These are phyloP conservation scores for Cheilosia vulpina DNA, from an alignment of 2,888 invertebrate species.

Conservation along the genomic window DNA sequence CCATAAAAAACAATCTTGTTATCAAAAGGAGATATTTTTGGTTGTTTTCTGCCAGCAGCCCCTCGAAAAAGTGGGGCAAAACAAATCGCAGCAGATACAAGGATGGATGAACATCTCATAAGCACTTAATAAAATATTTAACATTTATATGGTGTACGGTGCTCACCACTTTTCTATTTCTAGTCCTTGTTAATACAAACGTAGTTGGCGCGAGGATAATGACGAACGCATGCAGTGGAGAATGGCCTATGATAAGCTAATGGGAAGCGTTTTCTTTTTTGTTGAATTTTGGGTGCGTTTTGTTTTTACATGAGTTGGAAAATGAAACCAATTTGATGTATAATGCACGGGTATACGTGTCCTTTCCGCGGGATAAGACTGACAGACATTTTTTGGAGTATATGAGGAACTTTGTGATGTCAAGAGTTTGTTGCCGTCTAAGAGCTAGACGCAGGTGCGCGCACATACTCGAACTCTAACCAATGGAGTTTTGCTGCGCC, in stretches of 20 bases:
- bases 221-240: slow-evolving; percentile 33
- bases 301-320: background rate
- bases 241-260: slow-evolving; percentile 38
- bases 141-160: slow-evolving; percentile 43
- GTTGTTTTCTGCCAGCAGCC: slow-evolving; percentile 4
- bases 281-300: background rate
- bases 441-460: slow-evolving; percentile 33
- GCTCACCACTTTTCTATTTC: slow-evolving; percentile 14
- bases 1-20: slow-evolving; percentile 72
- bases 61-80: slow-evolving; percentile 61
- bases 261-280: slow-evolving; percentile 19
- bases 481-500: slow-evolving; percentile 7
- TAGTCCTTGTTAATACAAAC: slow-evolving; percentile 5
- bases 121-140: slow-evolving; percentile 76
- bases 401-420: slow-evolving; percentile 25
- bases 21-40: slow-evolving; percentile 58
- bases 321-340: slow-evolving; percentile 33
- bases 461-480: background rate
- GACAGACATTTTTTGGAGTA: slow-evolving; percentile 5
- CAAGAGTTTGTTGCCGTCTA: slow-evolving; percentile 24
- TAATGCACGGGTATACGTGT: slow-evolving; percentile 11
- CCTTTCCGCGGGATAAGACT: background rate
- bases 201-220: slow-evolving; percentile 37
- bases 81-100: slow-evolving; percentile 48
- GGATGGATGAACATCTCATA: slow-evolving; percentile 66